Percentiles rank a stretch among this genome's conserved stretches.
These are phyloP conservation scores for Microcebus lehilahytsara DNA, from an alignment of 2,113 vertebrate genomes.

Conservation along the genomic window DNA sequence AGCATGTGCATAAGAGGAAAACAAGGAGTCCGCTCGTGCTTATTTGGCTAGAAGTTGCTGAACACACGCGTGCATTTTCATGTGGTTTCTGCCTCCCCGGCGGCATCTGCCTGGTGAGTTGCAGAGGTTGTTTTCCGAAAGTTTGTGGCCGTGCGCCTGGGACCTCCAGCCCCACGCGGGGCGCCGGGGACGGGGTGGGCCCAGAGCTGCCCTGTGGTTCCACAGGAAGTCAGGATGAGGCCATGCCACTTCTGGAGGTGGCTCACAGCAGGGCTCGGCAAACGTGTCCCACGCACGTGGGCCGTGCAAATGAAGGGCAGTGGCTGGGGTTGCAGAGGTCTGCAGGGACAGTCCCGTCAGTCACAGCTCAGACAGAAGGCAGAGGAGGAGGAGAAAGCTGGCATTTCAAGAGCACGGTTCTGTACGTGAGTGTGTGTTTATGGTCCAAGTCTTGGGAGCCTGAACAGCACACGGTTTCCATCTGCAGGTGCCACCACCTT, in stretches of 20 bases:
- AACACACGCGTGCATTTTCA: fast-evolving
- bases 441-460: no score
- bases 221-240: fast-evolving
- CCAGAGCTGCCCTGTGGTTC: background rate
- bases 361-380: background rate
- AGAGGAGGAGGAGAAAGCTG: background rate
- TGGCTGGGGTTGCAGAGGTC: background rate
- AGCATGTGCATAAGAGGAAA: fast-evolving
- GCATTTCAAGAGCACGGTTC: background rate
- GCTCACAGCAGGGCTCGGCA: background rate
- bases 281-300: fast-evolving
- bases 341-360: background rate
- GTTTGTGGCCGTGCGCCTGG: background rate
- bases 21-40: background rate
- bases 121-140: background rate
- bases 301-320: background rate
- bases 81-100: background rate
- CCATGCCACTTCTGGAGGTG: background rate
- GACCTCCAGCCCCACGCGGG: fast-evolving
- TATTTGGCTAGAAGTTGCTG: fast-evolving
- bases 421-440: no score
- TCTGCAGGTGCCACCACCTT: no score
- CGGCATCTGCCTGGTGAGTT: background rate
- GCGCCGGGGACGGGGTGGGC: background rate
- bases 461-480: no score